Evolutionary conservation across 1,140 invertebrate genomes (phyloP).

Genomic region (Mercenaria mercenaria): DNA sequence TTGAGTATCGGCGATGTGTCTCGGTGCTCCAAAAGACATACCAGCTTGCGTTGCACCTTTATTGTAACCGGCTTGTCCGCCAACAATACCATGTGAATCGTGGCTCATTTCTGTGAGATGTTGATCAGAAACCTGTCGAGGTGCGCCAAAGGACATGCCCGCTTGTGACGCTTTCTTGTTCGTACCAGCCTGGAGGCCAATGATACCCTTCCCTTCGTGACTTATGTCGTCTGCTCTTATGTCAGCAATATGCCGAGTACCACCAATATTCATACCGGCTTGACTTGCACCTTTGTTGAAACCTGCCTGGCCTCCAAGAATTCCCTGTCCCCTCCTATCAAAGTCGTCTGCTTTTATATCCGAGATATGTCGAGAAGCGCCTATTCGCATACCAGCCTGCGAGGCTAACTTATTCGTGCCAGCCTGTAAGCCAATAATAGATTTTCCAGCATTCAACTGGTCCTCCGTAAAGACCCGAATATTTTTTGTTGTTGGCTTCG

Average conservation of each 20-base stretch:
- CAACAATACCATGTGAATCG: conserved; percentile 92
- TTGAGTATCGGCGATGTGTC: conserved; percentile 81
- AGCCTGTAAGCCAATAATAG: conserved; percentile 92
- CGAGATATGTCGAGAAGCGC: conserved; percentile 78
- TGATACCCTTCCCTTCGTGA: conserved; percentile 94
- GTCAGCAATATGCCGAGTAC: conserved; percentile 93
- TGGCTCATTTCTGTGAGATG: conserved; percentile 70
- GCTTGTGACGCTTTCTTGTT: conserved; percentile 90
- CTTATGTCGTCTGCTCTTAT: conserved; percentile 82
- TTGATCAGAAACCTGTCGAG: conserved; percentile 79
- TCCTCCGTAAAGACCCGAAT: conserved; percentile 92
- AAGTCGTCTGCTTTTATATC: conserved; percentile 80
- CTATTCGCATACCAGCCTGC: conserved; percentile 82
- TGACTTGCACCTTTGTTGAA: conserved; percentile 96
- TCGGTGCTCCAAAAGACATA: conserved; percentile 77
- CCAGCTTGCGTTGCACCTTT: conserved; percentile 88
- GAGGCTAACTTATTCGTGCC: conserved; percentile 92
- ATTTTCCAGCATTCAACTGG: conserved; percentile 95
- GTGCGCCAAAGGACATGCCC: conserved; percentile 89
- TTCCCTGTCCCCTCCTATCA: conserved; percentile 90
- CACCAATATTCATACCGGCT: conserved; percentile 96
- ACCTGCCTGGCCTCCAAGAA: conserved; percentile 97
- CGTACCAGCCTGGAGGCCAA: conserved; percentile 96
- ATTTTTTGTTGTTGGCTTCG: conserved; percentile 98
- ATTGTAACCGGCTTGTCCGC: conserved; percentile 96